These are phyloP conservation scores for Lamprologus speciosus DNA, from an alignment of 2,113 vertebrate genomes.

Conservation along the genomic window DNA sequence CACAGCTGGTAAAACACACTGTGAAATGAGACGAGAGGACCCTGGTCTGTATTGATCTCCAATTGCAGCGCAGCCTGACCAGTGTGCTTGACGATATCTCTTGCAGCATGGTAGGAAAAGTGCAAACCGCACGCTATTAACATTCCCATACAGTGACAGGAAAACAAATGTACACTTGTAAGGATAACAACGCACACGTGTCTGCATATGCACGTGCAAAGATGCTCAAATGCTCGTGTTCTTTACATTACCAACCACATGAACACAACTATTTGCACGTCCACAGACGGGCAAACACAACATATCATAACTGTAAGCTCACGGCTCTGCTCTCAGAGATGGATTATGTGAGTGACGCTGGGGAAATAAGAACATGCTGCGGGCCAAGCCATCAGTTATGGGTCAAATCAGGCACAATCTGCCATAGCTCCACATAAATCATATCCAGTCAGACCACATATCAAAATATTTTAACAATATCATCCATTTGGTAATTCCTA, in stretches of 20 bases:
- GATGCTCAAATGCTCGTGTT: neutral
- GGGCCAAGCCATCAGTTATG: conserved; percentile 69
- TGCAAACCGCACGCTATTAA: neutral
- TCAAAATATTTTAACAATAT: conserved; percentile 16
- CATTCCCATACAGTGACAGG: neutral
- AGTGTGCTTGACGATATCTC: conserved; percentile 13
- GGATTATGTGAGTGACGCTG: conserved; percentile 69
- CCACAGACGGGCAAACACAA: conserved; percentile 17
- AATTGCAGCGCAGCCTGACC: neutral
- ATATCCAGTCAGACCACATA: conserved; percentile 21
- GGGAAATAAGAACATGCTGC: conserved; percentile 72
- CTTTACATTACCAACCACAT: neutral
- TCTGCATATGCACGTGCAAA: neutral
- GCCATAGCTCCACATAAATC: conserved; percentile 55
- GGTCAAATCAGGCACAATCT: conserved; percentile 67
- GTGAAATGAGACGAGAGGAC: conserved; percentile 34
- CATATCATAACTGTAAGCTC: conserved; percentile 26
- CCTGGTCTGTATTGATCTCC: conserved; percentile 39
- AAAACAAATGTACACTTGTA: neutral
- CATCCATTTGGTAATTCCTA: neutral
- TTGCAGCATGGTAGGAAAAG: conserved; percentile 1
- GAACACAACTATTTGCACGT: neutral
- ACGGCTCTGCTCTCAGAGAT: conserved; percentile 39
- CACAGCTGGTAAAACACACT: conserved; percentile 35
- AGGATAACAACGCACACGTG: neutral